Conservation (phyloP, 2,888 invertebrate species). For the Lamellibrachia satsuma region DNA sequence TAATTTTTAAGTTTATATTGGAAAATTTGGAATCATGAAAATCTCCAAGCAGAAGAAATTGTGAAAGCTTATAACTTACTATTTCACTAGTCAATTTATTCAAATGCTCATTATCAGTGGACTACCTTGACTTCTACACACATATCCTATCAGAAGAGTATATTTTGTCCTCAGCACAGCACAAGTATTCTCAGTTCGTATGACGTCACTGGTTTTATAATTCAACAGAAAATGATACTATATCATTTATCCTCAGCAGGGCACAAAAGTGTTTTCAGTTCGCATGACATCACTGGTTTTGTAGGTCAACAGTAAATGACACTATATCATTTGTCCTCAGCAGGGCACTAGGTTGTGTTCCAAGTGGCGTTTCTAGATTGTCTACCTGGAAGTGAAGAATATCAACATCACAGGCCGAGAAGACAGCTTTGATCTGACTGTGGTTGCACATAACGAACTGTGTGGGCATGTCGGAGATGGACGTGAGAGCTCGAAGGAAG, state of each 20-base stretch:
- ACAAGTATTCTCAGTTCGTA: no score
- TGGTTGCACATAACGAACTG: constrained; percentile 52
- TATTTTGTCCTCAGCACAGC: no score
- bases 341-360: constrained; percentile 54
- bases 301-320: constrained; percentile 31
- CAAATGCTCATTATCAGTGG: no score
- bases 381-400: constrained; percentile 50
- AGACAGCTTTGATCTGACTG: constrained; percentile 48
- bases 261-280: constrained; percentile 40
- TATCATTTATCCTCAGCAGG: constrained; percentile 53
- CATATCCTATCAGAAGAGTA: no score
- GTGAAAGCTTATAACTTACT: no score
- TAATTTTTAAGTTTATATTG: no score
- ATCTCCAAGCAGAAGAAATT: no score
- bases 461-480: constrained; percentile 47
- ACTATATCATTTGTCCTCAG: constrained; percentile 52
- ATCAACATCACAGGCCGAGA: constrained; percentile 51
- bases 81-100: no score
- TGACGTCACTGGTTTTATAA: constrained; percentile 27
- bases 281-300: constrained; percentile 30
- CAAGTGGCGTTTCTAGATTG: constrained; percentile 57
- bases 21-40: no score
- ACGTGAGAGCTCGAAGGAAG: constrained; percentile 54
- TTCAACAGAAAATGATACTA: constrained; percentile 36
- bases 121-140: no score